Evolutionary conservation across 2,797 vertebrate species (phyloP), one percentile per base, ranked within the genome.

Genomic region (Streptopelia turtur): DNA sequence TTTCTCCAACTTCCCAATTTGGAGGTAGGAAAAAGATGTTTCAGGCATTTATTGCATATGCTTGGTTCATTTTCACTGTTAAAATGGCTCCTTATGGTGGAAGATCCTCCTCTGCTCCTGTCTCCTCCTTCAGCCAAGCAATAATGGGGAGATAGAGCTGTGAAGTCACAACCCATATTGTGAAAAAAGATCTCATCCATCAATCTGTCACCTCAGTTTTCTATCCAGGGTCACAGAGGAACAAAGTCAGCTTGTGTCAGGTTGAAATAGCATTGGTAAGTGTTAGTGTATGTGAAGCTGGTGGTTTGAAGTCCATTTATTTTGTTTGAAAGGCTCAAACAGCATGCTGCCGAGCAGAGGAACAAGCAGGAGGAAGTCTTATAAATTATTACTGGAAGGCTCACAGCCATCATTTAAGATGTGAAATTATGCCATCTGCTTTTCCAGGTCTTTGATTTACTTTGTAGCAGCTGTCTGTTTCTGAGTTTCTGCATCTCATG

Each of bases 151-250:
- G 72, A 93, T 75, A 81, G 91, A 94, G 86, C 95, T 43, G 39
- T 95, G 97, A 97, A 98, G 97, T 98, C 97, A 96, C 97, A 95
- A 92, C 86, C 95, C 95, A 83, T 94, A 95, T 97, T 97, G 97
- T 98, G 97, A 96, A 95, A 91, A 91, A 95, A 92, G 97, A 93
- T 91, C 94, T 83, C 97, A 98, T 98, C 97, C 97, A 98, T 98
- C 98, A 98, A 98, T 87, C 92, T 84, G 91, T 97, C 98, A 97
- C 95, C 95, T 97, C 96, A 81, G 94, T 93, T 97, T 97, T 98
- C 97, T 97, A 79, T 95, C 92, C 79, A 75, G 97, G 97, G 97
- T 98, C 97, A 97, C 91, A 82, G 78, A 56, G 68, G 90, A 97
- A 97, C 96, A 97, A 97, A 98, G 96, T 98, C 33, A 94, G 96